These are phyloP conservation scores for Dichetophora obliterata DNA, from an alignment of 2,888 invertebrate genomes.

Conservation along the genomic window DNA sequence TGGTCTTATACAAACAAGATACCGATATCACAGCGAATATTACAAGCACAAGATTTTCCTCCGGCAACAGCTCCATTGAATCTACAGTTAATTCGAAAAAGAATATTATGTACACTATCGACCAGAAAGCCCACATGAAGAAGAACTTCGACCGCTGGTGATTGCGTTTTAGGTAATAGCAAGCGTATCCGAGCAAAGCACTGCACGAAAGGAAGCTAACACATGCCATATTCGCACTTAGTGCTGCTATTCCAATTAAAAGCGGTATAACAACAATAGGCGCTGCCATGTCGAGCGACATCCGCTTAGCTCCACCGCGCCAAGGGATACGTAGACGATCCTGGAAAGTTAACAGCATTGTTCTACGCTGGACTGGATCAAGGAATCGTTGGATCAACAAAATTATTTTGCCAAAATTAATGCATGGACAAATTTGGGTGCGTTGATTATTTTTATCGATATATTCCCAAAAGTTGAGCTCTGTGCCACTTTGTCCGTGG, in stretches of 20 bases:
- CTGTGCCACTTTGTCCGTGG: slow-evolving; percentile 50
- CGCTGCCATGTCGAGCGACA: slow-evolving; percentile 71
- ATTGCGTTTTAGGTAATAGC: slow-evolving; percentile 57
- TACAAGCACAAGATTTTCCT: slow-evolving; percentile 75
- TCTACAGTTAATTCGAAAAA: slow-evolving; percentile 83
- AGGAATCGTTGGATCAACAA: slow-evolving; percentile 72
- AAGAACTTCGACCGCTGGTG: slow-evolving; percentile 78
- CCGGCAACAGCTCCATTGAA: slow-evolving; percentile 78
- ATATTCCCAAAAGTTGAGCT: slow-evolving; percentile 75
- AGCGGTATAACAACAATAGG: slow-evolving; percentile 71
- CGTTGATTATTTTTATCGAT: slow-evolving; percentile 70
- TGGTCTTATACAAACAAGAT: slow-evolving; percentile 59
- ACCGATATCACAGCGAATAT: slow-evolving; percentile 55
- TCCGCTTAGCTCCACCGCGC: slow-evolving; percentile 73
- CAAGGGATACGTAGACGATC: slow-evolving; percentile 74
- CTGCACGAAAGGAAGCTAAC: slow-evolving; percentile 61
- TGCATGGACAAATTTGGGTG: slow-evolving; percentile 73
- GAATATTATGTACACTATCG: slow-evolving; percentile 76
- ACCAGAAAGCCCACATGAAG: slow-evolving; percentile 80
- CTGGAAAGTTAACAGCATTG: slow-evolving; percentile 71
- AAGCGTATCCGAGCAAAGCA: slow-evolving; percentile 58
- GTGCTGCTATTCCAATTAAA: slow-evolving; percentile 70
- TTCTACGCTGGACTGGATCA: slow-evolving; percentile 54
- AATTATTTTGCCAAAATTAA: slow-evolving; percentile 74
- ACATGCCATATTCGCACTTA: slow-evolving; percentile 68